Conservation (phyloP, 2,797 vertebrate species). For the Rhynchotus rufescens region DNA sequence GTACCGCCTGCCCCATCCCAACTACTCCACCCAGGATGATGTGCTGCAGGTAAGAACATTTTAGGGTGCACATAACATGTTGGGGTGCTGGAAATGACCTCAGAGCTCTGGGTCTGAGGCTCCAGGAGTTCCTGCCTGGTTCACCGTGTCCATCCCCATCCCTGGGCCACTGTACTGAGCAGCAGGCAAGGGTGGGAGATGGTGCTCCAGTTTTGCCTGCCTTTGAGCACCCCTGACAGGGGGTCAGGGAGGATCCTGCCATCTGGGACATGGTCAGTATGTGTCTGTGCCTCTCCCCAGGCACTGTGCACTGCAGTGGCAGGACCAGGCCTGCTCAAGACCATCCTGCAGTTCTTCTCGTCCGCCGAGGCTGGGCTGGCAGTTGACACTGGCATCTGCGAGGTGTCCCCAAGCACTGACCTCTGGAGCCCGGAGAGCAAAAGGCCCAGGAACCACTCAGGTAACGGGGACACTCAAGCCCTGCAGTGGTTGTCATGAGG, state of each 20-base stretch:
- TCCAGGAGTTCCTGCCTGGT: not conserved
- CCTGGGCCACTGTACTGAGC: not conserved
- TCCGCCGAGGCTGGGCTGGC: slow-evolving; percentile 82
- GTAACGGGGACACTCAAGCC: not conserved
- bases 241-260: not conserved
- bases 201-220: not conserved
- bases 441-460: slow-evolving; percentile 52
- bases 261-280: accelerated
- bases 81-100: not conserved
- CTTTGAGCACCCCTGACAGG: not conserved
- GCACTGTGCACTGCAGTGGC: slow-evolving; percentile 88
- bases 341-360: slow-evolving; percentile 89
- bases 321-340: slow-evolving; percentile 92
- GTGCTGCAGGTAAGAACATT: slow-evolving; percentile 89
- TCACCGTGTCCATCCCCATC: accelerated
- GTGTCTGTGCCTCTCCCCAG: slow-evolving; percentile 60
- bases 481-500: not conserved
- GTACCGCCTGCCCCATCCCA: slow-evolving; percentile 86
- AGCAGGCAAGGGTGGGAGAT: not conserved
- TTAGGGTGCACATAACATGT: accelerated
- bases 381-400: not conserved
- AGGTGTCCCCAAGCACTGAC: not conserved
- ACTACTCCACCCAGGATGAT: slow-evolving; percentile 85
- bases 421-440: slow-evolving; percentile 48
- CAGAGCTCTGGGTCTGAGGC: not conserved